These are phyloP conservation scores for Pogonognathellus flavescens DNA, from an alignment of 1,140 invertebrate genomes.

Conservation along the genomic window DNA sequence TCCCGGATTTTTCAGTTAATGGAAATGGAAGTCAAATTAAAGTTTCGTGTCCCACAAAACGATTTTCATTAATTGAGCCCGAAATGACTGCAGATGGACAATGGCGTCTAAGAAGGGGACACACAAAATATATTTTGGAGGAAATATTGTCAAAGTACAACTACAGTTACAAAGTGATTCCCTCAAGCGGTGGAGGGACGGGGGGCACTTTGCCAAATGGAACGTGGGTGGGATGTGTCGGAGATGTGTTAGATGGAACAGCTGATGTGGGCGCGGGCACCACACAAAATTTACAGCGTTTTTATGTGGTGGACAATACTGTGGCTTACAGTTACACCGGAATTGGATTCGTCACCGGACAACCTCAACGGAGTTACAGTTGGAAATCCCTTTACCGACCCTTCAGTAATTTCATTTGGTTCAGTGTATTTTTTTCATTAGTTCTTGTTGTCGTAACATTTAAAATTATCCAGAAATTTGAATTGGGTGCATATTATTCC, in stretches of 20 bases:
- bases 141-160: neutral
- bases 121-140: conserved; percentile 15
- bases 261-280: conserved; percentile 8
- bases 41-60: neutral
- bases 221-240: conserved; percentile 32
- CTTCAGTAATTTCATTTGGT: neutral
- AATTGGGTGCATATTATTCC: neutral
- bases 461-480: neutral
- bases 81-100: neutral
- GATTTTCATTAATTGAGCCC: neutral
- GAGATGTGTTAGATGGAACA: conserved; percentile 38
- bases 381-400: conserved; percentile 24
- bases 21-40: neutral
- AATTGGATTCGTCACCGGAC: neutral
- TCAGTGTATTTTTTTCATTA: neutral
- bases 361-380: conserved; percentile 20
- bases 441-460: neutral
- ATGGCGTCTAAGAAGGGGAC: neutral
- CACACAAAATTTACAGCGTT: neutral
- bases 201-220: conserved; percentile 50
- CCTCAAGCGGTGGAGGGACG: conserved; percentile 20
- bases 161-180: conserved; percentile 12
- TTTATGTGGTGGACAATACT: neutral
- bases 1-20: conserved; percentile 31
- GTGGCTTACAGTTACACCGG: neutral